Evolutionary conservation across 2,888 invertebrate species (phyloP), one percentile per base, ranked within the genome.

Genomic region (Drosophila crucigera): DNA sequence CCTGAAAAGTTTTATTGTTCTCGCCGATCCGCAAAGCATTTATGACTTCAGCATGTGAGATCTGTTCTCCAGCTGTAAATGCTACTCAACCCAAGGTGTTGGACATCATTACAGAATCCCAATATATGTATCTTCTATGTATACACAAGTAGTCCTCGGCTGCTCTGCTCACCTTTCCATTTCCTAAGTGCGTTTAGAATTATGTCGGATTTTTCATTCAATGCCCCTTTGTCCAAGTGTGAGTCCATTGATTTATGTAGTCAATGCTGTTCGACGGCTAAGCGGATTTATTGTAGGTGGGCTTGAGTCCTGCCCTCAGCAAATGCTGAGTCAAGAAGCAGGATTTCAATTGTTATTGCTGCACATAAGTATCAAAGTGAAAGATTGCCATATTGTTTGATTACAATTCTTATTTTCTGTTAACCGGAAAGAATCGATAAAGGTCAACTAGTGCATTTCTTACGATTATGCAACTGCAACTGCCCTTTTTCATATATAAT

Each of bases 181-280:
- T 33, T 11, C n/a, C 50, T 25, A 31, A 62, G 68, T 66, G 53
- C 62, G 14, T 56, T 55, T 31, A 55, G 71, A 63, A 82, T 74
- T 73, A 77, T 90, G 76, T 72, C 73, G 79, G 75, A 83, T 79
- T 75, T 76, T 83, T 81, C 89, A 87, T 90, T 87, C 77, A 85
- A 81, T 74, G 60, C 53, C 74, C 54, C 62, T 68, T 35, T 68
- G 49, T 66, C 11, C 14, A 47, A 56, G 39, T 53, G 54, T 31
- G n/a, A 66, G 68, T 83, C 71, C 90, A 88, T 81, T 90, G 87
- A 90, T 90, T 90, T 90, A 90, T 81, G 80, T 70, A 82, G 78
- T 78, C 76, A 77, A 52, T 50, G 54, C 61, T 41, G 56, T 64
- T 50, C 56, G 50, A 58, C 33, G 33, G 33, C 52, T 76, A 90